Conservation (phyloP, 2,888 invertebrate species). For the Dusona sp. region DNA sequence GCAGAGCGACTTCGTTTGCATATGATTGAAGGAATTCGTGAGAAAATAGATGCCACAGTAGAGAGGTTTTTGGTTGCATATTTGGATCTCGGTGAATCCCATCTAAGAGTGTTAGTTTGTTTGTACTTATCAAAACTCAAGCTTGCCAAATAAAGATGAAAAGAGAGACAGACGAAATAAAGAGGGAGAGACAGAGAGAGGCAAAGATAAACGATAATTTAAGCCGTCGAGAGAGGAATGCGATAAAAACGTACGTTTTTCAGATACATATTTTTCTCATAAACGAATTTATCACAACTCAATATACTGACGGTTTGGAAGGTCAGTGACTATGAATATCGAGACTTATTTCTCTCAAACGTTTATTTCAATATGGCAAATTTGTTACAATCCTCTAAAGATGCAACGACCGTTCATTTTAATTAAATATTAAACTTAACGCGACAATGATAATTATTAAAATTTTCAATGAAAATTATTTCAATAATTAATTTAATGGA, state of each 20-base stretch:
- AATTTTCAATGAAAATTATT: background rate
- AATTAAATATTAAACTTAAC: background rate
- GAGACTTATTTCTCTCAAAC: background rate
- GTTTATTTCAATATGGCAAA: background rate
- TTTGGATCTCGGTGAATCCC: conserved; percentile 2
- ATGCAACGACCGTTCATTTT: background rate
- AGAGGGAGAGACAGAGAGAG: background rate
- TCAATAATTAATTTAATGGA: too few relatives aligned
- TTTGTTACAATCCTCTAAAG: background rate
- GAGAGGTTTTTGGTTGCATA: conserved; percentile 28
- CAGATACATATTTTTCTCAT: background rate
- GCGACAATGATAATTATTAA: background rate
- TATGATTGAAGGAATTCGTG: conserved; percentile 58
- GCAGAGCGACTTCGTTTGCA: conserved; percentile 57
- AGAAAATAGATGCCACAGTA: conserved; percentile 31
- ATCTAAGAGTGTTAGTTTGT: conserved; percentile 19
- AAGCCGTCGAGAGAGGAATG: background rate
- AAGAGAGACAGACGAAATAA: conserved; percentile 5
- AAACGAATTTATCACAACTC: background rate
- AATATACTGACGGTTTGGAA: background rate
- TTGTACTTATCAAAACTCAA: background rate
- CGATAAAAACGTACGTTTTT: background rate
- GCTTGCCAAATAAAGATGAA: background rate
- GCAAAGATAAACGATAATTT: background rate
- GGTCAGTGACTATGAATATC: background rate